These are phyloP conservation scores for Phaethon lepturus DNA, from an alignment of 2,113 vertebrate species.

Conservation along the genomic window DNA sequence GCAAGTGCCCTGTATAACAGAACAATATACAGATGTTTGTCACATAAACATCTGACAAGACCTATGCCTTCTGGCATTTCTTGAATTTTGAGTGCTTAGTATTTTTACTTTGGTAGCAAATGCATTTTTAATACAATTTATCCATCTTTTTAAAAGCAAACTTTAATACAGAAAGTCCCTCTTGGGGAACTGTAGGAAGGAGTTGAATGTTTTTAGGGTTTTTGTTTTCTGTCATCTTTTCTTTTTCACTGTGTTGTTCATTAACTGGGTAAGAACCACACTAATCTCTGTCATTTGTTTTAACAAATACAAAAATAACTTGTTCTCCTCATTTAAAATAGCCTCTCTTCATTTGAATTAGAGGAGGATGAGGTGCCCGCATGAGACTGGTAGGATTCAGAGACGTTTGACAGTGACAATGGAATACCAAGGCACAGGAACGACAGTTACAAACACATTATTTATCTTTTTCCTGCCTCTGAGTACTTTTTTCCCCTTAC, in stretches of 20 bases:
- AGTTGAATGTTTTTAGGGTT: not conserved
- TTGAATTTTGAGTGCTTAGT: conserved; percentile 57
- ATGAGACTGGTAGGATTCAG: not conserved
- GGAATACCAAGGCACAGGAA: not conserved
- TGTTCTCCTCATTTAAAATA: not conserved
- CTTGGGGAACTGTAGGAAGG: not conserved
- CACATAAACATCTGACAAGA: conserved; percentile 44
- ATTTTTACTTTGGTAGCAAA: conserved; percentile 43
- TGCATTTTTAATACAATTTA: conserved; percentile 35
- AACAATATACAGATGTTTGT: conserved; percentile 41
- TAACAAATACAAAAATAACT: not conserved
- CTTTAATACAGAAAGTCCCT: conserved; percentile 5
- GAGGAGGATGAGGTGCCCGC: not conserved
- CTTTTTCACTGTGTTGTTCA: not conserved
- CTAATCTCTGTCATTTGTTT: not conserved
- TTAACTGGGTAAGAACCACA: not conserved
- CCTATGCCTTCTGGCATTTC: conserved; percentile 46
- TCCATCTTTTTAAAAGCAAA: not conserved
- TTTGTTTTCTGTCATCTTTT: not conserved
- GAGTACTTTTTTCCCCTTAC: not conserved
- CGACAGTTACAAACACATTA: not conserved
- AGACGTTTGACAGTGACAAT: not conserved
- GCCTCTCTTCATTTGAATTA: not conserved
- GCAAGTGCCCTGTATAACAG: not conserved
- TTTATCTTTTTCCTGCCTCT: not conserved